Conservation (phyloP, 2,113 vertebrate genomes). For the Oreotrochilus melanogaster region DNA sequence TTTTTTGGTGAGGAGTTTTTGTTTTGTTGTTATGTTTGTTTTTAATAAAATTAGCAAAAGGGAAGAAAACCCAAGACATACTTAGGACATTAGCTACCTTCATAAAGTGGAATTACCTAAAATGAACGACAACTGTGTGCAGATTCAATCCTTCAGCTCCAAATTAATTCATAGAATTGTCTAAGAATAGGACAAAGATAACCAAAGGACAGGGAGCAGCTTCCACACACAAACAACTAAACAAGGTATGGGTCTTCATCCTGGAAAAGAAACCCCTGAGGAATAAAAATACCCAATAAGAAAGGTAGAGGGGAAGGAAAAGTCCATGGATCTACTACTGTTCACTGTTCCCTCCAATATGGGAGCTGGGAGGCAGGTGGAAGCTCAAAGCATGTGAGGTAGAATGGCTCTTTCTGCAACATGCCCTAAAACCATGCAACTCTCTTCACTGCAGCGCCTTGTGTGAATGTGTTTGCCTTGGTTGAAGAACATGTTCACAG, state of each 20-base stretch:
- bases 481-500: not conserved
- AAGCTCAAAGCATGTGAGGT: not conserved
- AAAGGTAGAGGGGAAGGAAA: not conserved
- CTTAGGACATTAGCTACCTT: not conserved
- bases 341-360: not conserved
- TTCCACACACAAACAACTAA: not conserved
- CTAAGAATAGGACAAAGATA: not conserved
- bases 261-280: not conserved
- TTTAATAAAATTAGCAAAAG: too few species aligned
- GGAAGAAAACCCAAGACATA: too few species aligned
- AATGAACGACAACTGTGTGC: rapidly evolving
- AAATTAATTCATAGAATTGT: not conserved
- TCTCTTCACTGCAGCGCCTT: not conserved
- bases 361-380: not conserved
- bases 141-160: not conserved
- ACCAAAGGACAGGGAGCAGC: not conserved
- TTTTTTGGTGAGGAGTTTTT: too few species aligned
- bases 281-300: not conserved
- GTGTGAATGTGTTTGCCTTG: not conserved
- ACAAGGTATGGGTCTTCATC: not conserved
- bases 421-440: not conserved
- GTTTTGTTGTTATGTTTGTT: too few species aligned
- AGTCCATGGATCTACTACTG: not conserved
- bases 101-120: not conserved
- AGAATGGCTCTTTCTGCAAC: not conserved